These are phyloP conservation scores for Portunus trituberculatus DNA, from an alignment of 1,140 invertebrate genomes.

Conservation along the genomic window DNA sequence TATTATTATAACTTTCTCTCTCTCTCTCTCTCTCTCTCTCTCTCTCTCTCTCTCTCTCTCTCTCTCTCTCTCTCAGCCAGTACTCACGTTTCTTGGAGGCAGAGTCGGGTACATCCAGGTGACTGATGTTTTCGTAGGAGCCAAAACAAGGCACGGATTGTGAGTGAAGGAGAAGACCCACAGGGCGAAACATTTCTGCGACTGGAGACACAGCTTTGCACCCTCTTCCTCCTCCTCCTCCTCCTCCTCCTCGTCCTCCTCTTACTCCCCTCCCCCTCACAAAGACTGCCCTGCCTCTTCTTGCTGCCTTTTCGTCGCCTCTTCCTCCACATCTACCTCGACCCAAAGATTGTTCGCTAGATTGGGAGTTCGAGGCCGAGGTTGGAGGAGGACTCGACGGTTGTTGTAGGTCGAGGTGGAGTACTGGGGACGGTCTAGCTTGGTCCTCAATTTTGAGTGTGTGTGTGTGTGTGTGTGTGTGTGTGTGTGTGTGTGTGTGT, in stretches of 20 bases:
- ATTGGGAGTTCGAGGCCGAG: neutral
- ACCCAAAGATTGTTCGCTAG: neutral
- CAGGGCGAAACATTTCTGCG: slow-evolving; percentile 76
- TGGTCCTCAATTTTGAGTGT: slow-evolving; percentile 52
- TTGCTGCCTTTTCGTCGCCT: slow-evolving; percentile 4
- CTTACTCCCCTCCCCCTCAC: neutral
- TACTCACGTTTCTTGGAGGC: slow-evolving; percentile 70
- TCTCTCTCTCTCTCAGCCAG: too few relatives aligned
- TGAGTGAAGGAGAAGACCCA: slow-evolving; percentile 72
- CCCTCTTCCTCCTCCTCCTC: slow-evolving; percentile 46
- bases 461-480: neutral
- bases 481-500: slow-evolving; percentile 14
- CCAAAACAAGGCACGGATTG: slow-evolving; percentile 78
- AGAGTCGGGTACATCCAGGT: slow-evolving; percentile 79
- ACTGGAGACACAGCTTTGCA: slow-evolving; percentile 71
- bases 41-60: neutral
- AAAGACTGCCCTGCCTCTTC: neutral
- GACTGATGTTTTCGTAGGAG: slow-evolving; percentile 80
- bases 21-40: slow-evolving; percentile 28
- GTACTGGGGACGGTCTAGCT: slow-evolving; percentile 17
- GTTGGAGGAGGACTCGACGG: neutral
- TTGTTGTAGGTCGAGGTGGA: slow-evolving; percentile 33
- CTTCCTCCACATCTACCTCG: slow-evolving; percentile 2
- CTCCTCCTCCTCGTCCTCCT: slow-evolving; percentile 48
- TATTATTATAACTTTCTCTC: slow-evolving; percentile 23